A percentile compares a stretch with the other conserved stretches of the same genome.
Evolutionary conservation across 1,140 invertebrate genomes (phyloP).

Genomic region (Drosophila ambigua): DNA sequence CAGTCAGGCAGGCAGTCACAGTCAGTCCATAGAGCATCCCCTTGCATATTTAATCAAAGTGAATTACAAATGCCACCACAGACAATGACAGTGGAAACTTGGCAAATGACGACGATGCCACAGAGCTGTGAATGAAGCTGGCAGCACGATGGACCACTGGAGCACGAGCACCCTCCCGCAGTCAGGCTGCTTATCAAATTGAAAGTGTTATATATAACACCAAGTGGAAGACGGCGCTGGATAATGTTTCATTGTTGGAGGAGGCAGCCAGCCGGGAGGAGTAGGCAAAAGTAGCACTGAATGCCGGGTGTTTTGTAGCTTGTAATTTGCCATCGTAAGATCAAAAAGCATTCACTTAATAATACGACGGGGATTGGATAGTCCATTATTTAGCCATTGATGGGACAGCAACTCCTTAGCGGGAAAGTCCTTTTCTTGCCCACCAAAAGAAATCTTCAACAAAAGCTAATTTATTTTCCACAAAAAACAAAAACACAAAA

Average conservation of each 20-base stretch:
- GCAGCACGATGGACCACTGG: too few species aligned
- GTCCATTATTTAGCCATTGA: constrained; percentile 74
- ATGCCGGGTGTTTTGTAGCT: constrained; percentile 42
- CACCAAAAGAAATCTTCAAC: constrained; percentile 7
- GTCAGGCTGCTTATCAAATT: constrained; percentile 32
- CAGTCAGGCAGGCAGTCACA: too few species aligned
- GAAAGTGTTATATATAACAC: constrained; percentile 60
- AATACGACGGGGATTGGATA: constrained; percentile 39
- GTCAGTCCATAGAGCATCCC: constrained; percentile 23
- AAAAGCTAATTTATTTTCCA: constrained; percentile 54
- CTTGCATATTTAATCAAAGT: constrained; percentile 79
- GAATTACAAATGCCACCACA: constrained; percentile 71
- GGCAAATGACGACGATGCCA: constrained; percentile 53
- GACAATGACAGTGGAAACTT: constrained; percentile 59
- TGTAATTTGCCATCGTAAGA: constrained; percentile 66
- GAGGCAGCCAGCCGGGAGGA: background rate
- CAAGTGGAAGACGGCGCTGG: constrained; percentile 28
- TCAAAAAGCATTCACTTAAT: constrained; percentile 75
- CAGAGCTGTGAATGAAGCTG: too few species aligned
- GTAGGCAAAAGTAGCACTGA: background rate
- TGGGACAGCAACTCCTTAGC: constrained; percentile 16
- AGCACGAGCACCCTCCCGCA: background rate
- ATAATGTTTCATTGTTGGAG: constrained; percentile 43
- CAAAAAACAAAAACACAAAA: background rate
- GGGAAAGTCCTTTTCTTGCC: background rate